These are phyloP conservation scores for Heliconius hortense DNA, from an alignment of 2,888 invertebrate species.

Conservation along the genomic window DNA sequence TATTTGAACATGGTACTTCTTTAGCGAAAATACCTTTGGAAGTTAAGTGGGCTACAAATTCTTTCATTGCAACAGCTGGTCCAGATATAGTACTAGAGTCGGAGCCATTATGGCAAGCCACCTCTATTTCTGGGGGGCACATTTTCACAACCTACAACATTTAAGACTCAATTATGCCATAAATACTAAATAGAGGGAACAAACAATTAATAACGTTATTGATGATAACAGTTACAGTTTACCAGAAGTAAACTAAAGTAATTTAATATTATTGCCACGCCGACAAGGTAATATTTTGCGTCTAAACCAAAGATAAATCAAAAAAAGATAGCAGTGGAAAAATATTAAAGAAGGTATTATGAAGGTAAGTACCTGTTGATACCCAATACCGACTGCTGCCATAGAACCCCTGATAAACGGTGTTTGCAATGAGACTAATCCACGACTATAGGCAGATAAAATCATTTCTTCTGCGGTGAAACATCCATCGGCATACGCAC, in stretches of 20 bases:
- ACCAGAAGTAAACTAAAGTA: not conserved
- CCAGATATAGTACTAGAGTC: conserved; percentile 91
- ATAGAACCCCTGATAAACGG: conserved; percentile 88
- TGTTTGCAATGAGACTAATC: conserved; percentile 86
- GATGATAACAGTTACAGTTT: not conserved
- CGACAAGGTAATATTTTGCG: too few relatives aligned
- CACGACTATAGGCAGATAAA: conserved; percentile 90
- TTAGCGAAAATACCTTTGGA: conserved; percentile 65
- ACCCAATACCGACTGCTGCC: conserved; percentile 91
- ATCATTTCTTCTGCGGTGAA: conserved; percentile 93
- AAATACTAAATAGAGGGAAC: not conserved
- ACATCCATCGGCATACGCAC: conserved; percentile 96
- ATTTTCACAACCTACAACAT: conserved; percentile 55
- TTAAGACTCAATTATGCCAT: not conserved
- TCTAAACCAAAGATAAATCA: too few relatives aligned
- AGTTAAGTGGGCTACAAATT: conserved; percentile 78
- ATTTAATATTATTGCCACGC: too few relatives aligned
- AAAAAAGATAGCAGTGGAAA: not conserved
- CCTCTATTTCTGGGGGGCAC: conserved; percentile 83
- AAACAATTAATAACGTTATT: too few relatives aligned
- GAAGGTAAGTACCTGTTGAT: conserved; percentile 38
- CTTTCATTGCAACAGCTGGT: conserved; percentile 83
- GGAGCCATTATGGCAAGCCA: conserved; percentile 90
- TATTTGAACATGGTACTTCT: conserved; percentile 86
- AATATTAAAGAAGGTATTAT: not conserved